Base-by-base conservation (phyloP, 2,113 vertebrate species). In the Nerophis ophidion region DNA sequence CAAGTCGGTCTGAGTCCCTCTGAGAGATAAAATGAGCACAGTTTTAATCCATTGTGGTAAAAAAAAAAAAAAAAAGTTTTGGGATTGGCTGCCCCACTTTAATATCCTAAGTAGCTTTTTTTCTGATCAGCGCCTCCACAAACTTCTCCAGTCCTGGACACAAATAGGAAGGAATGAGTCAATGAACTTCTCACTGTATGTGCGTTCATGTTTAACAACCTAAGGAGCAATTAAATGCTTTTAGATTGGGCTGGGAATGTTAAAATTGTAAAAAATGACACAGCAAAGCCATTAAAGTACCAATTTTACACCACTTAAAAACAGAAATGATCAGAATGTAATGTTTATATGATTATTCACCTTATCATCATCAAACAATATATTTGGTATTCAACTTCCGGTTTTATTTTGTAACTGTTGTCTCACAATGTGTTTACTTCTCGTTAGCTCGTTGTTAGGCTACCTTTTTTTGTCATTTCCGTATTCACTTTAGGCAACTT, bases 81-180 rank as follows among this genome's bases (percentile, higher is more conserved):
- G 50, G 70, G 46, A 73, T 53, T 19, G 72, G 59, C 50, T 79
- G 72, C 66, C 76, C 79, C 71, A 80, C 9, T 82, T 83, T 78
- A 46, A 84, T 79, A 77, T 63, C 53, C 57, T 73, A 76, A 87
- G 81, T 60, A 76, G 66, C 63, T 77, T 79, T 73, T 61, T 76
- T 58, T 84, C 70, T 76, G 79, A 81, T 83, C 72, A 68, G 71
- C 59, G 63, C 38, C 56, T 74, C 54, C 51, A 15, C 60, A 71
- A 77, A 75, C 60, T 66, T 53, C 63, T 58, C 65, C 62, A 63
- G 42, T 63, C 48, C 68, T 74, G 73, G 80, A 80, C 14, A 16
- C 56, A 65, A 65, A 81, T 74, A 61, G 80, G 35, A 74, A 63
- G 52, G 60, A 76, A 71, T 79, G 59, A 65, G 44, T 65, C 36